These are phyloP conservation scores for Luperina testacea DNA, from an alignment of 2,888 invertebrate species.

Conservation along the genomic window DNA sequence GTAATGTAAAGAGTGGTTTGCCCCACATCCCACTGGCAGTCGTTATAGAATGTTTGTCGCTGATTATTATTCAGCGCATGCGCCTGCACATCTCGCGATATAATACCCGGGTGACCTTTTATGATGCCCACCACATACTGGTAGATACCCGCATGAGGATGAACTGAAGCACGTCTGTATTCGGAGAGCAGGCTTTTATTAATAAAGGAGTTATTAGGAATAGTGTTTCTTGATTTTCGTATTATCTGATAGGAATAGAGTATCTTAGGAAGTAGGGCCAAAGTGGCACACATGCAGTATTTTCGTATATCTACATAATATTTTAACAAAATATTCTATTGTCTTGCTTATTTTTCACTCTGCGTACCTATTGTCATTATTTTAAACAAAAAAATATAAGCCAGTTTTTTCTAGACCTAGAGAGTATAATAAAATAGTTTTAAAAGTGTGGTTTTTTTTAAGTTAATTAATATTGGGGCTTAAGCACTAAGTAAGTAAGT, in stretches of 20 bases:
- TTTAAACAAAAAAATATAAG: neutral
- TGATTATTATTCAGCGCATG: constrained; percentile 42
- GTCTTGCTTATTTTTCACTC: neutral
- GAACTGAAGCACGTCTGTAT: neutral
- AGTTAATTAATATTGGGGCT: neutral
- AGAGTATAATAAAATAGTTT: neutral
- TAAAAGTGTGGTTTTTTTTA: neutral
- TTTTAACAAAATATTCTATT: neutral
- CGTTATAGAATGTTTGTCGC: constrained; percentile 4
- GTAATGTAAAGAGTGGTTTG: neutral
- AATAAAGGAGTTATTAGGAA: neutral
- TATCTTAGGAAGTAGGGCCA: neutral
- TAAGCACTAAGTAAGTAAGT: constrained; percentile 7
- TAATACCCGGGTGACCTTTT: constrained; percentile 30
- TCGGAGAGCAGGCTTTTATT: neutral
- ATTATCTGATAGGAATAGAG: neutral
- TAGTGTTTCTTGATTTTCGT: neutral
- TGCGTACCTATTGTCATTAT: neutral
- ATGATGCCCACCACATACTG: neutral
- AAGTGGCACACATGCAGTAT: neutral
- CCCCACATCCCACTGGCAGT: neutral
- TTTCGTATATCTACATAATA: neutral
- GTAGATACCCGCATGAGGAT: neutral
- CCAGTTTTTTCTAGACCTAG: neutral
- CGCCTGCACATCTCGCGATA: constrained; percentile 30